A percentile compares a stretch with the other conserved stretches of the same genome.
Evolutionary conservation across 2,888 invertebrate species (phyloP).

Genomic region (Drosophila nigritarsus): DNA sequence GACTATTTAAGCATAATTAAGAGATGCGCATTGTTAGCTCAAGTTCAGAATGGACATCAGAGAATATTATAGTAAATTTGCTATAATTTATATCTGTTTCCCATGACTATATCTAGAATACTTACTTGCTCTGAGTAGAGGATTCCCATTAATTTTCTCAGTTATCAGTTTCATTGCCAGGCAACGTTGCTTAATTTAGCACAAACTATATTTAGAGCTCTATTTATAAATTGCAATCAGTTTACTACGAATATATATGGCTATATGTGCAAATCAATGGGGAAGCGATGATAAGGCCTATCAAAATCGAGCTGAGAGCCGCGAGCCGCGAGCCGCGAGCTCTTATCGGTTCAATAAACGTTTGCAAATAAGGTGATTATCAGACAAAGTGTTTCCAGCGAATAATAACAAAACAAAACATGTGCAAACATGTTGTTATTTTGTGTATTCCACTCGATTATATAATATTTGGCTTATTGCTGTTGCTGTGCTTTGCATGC

Average conservation of each 20-base stretch:
- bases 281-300: not conserved
- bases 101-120: not conserved
- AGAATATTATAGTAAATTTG: not conserved
- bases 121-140: not conserved
- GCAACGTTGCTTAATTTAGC: not conserved
- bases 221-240: slow-evolving; percentile 17
- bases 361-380: slow-evolving; percentile 40
- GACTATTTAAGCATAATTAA: slow-evolving; percentile 3
- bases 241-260: not conserved
- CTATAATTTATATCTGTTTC: not conserved
- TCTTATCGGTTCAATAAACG: slow-evolving; percentile 59
- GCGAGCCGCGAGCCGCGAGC: slow-evolving; percentile 4
- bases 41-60: not conserved
- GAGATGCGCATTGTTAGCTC: not conserved
- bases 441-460: slow-evolving; percentile 23
- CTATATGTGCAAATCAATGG: not conserved
- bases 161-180: not conserved
- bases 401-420: slow-evolving; percentile 15
- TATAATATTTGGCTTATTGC: slow-evolving; percentile 35
- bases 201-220: not conserved
- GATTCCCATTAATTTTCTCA: not conserved
- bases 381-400: slow-evolving; percentile 24
- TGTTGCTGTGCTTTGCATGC: slow-evolving; percentile 27
- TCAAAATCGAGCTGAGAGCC: slow-evolving; percentile 8
- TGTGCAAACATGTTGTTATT: slow-evolving; percentile 16